A percentile compares a stretch with the other conserved stretches of the same genome.
These are phyloP conservation scores for Thecocarcelia acutangulata DNA, from an alignment of 2,888 invertebrate genomes.

Conservation along the genomic window DNA sequence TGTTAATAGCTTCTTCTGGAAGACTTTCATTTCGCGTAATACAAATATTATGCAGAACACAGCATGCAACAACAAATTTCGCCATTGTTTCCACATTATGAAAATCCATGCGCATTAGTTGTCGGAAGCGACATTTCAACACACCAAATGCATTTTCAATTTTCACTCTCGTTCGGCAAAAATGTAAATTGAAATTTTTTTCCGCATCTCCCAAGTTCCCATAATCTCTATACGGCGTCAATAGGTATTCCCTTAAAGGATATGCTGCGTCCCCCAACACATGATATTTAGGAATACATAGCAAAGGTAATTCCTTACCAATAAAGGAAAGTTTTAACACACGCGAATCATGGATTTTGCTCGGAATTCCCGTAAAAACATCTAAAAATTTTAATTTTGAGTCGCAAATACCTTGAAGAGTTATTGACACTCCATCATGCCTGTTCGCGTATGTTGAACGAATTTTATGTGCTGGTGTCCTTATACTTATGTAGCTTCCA, in stretches of 20 bases:
- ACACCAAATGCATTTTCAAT: conserved; percentile 76
- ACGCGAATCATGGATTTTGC: conserved; percentile 74
- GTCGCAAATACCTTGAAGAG: conserved; percentile 75
- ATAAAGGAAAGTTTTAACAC: conserved; percentile 71
- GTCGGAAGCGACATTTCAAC: conserved; percentile 72
- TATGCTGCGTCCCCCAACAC: conserved; percentile 62
- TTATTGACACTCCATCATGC: conserved; percentile 67
- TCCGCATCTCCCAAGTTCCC: conserved; percentile 72
- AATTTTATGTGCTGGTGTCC: conserved; percentile 74
- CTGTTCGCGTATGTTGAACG: too few species aligned
- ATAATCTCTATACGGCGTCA: conserved; percentile 73
- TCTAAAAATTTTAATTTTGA: conserved; percentile 72
- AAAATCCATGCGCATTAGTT: conserved; percentile 58
- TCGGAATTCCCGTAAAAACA: conserved; percentile 73
- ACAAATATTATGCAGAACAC: conserved; percentile 73
- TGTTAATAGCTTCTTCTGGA: conserved; percentile 22
- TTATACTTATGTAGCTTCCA: conserved; percentile 68
- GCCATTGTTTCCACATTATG: conserved; percentile 57
- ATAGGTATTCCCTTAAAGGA: conserved; percentile 58
- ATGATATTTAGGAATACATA: conserved; percentile 59
- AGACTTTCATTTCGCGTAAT: conserved; percentile 59
- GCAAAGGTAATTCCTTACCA: conserved; percentile 61
- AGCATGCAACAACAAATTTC: conserved; percentile 72
- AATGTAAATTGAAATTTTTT: conserved; percentile 72
- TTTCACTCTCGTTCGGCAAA: conserved; percentile 71